Percentiles rank a stretch among this genome's conserved stretches.
Conservation (phyloP, 2,113 vertebrate species). For the Tretioscincus oriximinensis region DNA sequence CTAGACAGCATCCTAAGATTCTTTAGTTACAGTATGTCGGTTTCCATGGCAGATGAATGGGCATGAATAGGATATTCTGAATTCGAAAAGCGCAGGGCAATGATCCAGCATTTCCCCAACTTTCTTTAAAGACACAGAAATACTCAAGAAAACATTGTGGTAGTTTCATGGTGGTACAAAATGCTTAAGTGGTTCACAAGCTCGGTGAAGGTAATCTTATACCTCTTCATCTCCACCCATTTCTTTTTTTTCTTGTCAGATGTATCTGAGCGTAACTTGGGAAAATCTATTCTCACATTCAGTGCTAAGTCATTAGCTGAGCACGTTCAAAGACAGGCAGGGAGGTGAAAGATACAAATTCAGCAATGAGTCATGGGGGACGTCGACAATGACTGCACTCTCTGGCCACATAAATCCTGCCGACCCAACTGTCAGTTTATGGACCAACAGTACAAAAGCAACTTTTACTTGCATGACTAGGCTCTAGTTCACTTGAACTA, state of each 20-base stretch:
- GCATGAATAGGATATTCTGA: background rate
- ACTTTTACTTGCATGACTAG: constrained; percentile 56
- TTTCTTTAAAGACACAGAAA: background rate
- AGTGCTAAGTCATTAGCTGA: constrained; percentile 69
- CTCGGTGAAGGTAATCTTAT: constrained; percentile 6
- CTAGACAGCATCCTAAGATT: background rate
- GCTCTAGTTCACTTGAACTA: constrained; percentile 44
- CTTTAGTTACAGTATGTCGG: background rate
- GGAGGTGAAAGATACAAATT: constrained; percentile 57
- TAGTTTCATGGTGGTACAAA: constrained; percentile 27
- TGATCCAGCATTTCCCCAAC: background rate
- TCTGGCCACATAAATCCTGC: constrained; percentile 69
- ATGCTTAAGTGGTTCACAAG: constrained; percentile 26
- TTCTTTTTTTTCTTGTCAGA: constrained; percentile 60
- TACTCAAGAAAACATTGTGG: background rate
- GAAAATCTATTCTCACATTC: constrained; percentile 69
- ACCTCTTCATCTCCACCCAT: constrained; percentile 10
- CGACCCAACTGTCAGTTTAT: constrained; percentile 62
- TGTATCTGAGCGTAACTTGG: constrained; percentile 67
- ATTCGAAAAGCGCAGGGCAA: background rate
- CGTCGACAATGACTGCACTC: constrained; percentile 60
- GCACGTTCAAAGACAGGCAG: constrained; percentile 40
- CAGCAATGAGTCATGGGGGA: constrained; percentile 54
- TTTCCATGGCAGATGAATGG: background rate
- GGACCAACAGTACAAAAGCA: constrained; percentile 56